Conservation (phyloP, 2,888 invertebrate genomes). For the Tachina grossa region DNA sequence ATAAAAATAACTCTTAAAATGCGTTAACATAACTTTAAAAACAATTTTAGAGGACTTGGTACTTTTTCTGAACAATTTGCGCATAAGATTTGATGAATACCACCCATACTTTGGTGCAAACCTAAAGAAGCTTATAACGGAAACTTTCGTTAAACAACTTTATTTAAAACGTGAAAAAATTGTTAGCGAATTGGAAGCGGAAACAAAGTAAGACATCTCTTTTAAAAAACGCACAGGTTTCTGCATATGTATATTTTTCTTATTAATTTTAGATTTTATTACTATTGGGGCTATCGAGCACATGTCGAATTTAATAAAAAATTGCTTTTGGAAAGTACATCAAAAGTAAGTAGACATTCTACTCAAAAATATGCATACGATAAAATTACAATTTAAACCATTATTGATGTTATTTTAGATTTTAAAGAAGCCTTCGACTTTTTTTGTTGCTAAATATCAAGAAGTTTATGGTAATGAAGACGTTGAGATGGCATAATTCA, state of each 20-base stretch:
- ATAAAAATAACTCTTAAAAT: too few species aligned
- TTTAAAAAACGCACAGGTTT: neutral
- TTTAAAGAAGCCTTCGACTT: constrained; percentile 72
- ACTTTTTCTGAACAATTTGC: constrained; percentile 74
- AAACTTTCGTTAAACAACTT: constrained; percentile 76
- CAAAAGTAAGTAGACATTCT: constrained; percentile 72
- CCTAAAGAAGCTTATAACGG: constrained; percentile 75
- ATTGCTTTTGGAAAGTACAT: constrained; percentile 73
- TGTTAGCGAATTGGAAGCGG: constrained; percentile 71
- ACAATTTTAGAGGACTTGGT: constrained; percentile 72
- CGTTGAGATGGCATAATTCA: constrained; percentile 29
- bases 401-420: constrained; percentile 68
- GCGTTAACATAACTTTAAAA: neutral
- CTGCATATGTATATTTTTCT: neutral
- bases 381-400: neutral
- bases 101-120: constrained; percentile 75
- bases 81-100: constrained; percentile 73
- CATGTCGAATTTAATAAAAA: constrained; percentile 75
- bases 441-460: constrained; percentile 74
- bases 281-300: constrained; percentile 76
- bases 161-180: constrained; percentile 76
- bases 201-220: constrained; percentile 68
- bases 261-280: constrained; percentile 71
- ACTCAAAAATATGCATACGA: neutral
- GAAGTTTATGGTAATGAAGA: constrained; percentile 69